Percentiles rank a stretch among this genome's conserved stretches.
phyloP scores from a whole-genome alignment of 2,113 vertebrate genomes.

The Mixornis gularis region DNA sequence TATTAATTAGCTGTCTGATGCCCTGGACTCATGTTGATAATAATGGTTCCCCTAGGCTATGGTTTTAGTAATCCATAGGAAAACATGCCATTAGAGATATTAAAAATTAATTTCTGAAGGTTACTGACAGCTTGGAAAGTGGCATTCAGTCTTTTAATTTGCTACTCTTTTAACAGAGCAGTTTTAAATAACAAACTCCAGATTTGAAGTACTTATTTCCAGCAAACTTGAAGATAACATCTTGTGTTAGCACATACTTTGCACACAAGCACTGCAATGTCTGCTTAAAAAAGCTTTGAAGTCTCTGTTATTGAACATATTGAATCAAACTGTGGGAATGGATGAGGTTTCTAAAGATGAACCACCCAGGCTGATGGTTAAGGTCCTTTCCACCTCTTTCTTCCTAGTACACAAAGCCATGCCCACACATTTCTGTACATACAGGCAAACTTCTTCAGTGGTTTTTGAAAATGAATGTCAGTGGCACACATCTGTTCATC shows the following conservation, averaged over 20 bases:
- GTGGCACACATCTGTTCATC: not conserved
- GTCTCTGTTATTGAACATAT: not conserved
- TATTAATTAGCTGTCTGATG: conserved; percentile 35
- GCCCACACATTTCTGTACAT: not conserved
- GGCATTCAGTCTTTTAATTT: not conserved
- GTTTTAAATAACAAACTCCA: not conserved
- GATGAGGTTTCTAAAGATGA: not conserved
- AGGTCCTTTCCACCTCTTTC: not conserved
- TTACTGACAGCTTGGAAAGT: not conserved
- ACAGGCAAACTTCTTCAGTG: not conserved
- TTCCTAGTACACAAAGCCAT: not conserved
- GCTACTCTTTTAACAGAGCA: not conserved
- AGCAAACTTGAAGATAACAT: not conserved
- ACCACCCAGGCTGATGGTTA: not conserved
- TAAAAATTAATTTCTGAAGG: not conserved
- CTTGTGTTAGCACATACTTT: not conserved
- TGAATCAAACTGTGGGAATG: not conserved
- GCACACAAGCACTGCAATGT: not conserved
- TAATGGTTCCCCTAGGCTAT: not conserved
- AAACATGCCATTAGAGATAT: not conserved
- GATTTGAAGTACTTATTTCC: not conserved
- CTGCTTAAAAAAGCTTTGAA: not conserved
- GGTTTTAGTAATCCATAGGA: conserved; percentile 11
- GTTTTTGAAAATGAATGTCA: not conserved
- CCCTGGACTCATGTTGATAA: not conserved